phyloP scores from a whole-genome alignment of 2,888 invertebrate genomes.

The Lasioglossum oenotherae region DNA sequence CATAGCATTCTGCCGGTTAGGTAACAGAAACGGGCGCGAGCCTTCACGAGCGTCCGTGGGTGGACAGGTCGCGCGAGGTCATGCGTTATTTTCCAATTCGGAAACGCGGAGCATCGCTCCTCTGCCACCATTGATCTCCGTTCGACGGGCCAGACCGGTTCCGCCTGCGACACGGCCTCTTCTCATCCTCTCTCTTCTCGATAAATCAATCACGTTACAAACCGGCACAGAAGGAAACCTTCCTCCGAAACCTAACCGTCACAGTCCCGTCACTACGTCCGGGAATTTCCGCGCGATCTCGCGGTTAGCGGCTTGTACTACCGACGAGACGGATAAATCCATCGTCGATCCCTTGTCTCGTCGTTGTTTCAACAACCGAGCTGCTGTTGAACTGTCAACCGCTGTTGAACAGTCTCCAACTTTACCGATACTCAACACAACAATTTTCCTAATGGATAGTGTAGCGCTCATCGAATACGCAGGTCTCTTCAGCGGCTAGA shows the following conservation, averaged over 20 bases:
- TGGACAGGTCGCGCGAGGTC: constrained; percentile 22
- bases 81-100: constrained; percentile 68
- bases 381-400: background rate
- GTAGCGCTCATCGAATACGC: too few relatives aligned
- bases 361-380: background rate
- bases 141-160: constrained; percentile 39
- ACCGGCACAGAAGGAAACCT: constrained; percentile 13
- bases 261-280: background rate
- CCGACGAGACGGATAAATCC: background rate
- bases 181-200: background rate
- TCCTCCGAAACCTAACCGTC: constrained; percentile 10
- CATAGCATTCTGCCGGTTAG: constrained; percentile 40
- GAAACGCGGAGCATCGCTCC: constrained; percentile 46
- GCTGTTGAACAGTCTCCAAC: background rate
- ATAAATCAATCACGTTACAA: constrained; percentile 38
- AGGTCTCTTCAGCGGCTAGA: background rate
- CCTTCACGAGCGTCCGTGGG: constrained; percentile 5
- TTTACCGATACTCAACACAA: too few relatives aligned
- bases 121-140: constrained; percentile 60
- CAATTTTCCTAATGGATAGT: too few relatives aligned
- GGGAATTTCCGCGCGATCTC: constrained; percentile 15
- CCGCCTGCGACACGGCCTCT: constrained; percentile 28
- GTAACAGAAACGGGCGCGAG: constrained; percentile 45
- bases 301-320: constrained; percentile 1
- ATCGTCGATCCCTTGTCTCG: background rate